A percentile compares a stretch with the other conserved stretches of the same genome.
Evolutionary conservation across 2,888 invertebrate genomes (phyloP).

Genomic region (Chrysotoxum bicinctum): DNA sequence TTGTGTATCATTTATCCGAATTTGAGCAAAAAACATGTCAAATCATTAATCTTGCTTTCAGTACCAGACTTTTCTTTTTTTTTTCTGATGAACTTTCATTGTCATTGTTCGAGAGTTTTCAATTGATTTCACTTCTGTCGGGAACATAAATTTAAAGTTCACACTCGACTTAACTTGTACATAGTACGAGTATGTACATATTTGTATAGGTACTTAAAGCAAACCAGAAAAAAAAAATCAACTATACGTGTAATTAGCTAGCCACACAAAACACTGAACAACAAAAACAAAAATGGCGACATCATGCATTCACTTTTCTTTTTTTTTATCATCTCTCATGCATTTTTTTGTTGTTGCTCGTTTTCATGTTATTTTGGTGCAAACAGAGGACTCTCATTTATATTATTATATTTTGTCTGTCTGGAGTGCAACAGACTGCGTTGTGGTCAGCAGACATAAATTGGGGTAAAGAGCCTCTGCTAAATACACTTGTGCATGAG

Average conservation of each 20-base stretch:
- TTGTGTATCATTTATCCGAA: background rate
- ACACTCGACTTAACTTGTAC: too few relatives aligned
- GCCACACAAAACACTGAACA: background rate
- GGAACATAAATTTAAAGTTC: background rate
- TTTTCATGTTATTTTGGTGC: conserved; percentile 23
- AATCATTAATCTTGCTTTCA: background rate
- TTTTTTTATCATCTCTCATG: conserved; percentile 44
- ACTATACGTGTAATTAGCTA: background rate
- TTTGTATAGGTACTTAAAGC: background rate
- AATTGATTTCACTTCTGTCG: conserved; percentile 24
- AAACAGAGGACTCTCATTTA: background rate
- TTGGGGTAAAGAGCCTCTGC: conserved; percentile 51
- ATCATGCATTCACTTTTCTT: conserved; percentile 38
- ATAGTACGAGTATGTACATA: too few relatives aligned
- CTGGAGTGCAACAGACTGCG: conserved; percentile 71
- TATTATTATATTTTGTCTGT: conserved; percentile 43
- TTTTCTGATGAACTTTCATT: background rate
- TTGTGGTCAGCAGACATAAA: conserved; percentile 62
- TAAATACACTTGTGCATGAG: conserved; percentile 21
- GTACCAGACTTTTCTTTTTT: background rate
- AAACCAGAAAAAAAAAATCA: background rate
- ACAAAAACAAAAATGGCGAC: conserved; percentile 25
- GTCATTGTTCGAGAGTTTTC: conserved; percentile 29
- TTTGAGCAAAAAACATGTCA: too few relatives aligned
- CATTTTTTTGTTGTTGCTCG: conserved; percentile 8